A percentile compares a stretch with the other conserved stretches of the same genome.
Evolutionary conservation across 2,888 invertebrate genomes (phyloP).

Genomic region (Diogma glabrata): DNA sequence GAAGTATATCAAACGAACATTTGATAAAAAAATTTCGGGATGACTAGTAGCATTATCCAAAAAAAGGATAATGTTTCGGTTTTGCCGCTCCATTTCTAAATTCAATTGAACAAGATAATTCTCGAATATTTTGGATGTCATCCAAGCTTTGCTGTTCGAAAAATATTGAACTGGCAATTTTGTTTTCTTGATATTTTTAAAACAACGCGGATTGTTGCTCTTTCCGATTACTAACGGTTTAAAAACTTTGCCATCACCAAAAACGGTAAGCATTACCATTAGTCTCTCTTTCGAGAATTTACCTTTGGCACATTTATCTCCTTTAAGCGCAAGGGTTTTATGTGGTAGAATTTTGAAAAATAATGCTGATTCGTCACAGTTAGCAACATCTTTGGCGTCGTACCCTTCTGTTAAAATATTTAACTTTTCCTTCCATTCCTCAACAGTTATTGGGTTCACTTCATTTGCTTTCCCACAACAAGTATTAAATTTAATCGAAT

Average conservation of each 20-base stretch:
- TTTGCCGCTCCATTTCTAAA: neutral
- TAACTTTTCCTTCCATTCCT: neutral
- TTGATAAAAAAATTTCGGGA: neutral
- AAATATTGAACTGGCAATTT: neutral
- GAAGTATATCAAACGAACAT: neutral
- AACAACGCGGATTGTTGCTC: neutral
- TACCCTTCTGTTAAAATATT: neutral
- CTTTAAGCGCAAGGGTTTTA: neutral
- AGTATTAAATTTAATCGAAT: neutral
- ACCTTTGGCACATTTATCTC: neutral
- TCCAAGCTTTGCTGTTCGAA: neutral
- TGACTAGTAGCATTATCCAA: neutral
- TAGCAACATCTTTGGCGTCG: neutral
- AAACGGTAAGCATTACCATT: neutral
- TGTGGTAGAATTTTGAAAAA: constrained; percentile 3
- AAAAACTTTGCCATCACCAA: neutral
- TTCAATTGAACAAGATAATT: neutral
- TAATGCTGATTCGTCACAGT: constrained; percentile 5
- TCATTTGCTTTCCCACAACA: neutral
- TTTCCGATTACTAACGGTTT: neutral
- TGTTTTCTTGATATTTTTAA: neutral
- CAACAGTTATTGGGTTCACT: neutral
- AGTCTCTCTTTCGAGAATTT: constrained; percentile 7
- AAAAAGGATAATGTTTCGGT: neutral
- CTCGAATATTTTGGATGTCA: constrained; percentile 5